These are phyloP conservation scores for Pontoporia blainvillei DNA, from an alignment of 2,113 vertebrate species.

Conservation along the genomic window DNA sequence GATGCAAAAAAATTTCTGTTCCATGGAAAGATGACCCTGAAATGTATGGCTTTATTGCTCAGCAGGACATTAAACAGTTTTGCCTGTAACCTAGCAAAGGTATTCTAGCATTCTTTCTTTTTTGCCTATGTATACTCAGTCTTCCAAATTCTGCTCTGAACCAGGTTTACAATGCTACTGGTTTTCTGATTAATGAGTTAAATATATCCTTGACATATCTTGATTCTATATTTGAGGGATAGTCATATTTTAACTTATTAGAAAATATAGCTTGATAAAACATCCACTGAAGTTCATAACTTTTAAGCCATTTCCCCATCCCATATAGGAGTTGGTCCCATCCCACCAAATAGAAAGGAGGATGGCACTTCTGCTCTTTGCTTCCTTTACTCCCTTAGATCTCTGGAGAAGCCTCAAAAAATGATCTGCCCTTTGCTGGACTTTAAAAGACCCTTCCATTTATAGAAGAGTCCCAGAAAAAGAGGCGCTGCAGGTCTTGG, in stretches of 20 bases:
- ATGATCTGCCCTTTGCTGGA: not conserved
- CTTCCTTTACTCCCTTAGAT: not conserved
- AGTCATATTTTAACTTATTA: not conserved
- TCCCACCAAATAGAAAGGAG: not conserved
- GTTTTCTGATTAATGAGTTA: not conserved
- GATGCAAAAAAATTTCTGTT: not conserved
- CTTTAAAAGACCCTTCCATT: fast-evolving
- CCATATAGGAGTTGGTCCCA: not conserved
- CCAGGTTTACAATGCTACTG: not conserved
- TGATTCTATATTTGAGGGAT: not conserved
- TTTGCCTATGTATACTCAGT: no score
- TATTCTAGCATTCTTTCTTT: not conserved
- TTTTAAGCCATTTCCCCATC: not conserved
- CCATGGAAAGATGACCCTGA: not conserved
- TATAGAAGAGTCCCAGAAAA: not conserved
- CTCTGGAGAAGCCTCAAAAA: not conserved
- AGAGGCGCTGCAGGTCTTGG: not conserved
- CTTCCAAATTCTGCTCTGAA: not conserved
- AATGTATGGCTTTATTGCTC: not conserved
- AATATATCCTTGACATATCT: not conserved
- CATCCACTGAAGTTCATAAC: not conserved
- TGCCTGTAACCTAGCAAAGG: not conserved
- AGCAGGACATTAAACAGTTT: not conserved
- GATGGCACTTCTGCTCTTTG: not conserved
- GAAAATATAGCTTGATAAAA: not conserved